Evolutionary conservation across 2,113 vertebrate species (phyloP).

Genomic region (Boleophthalmus pectinirostris): DNA sequence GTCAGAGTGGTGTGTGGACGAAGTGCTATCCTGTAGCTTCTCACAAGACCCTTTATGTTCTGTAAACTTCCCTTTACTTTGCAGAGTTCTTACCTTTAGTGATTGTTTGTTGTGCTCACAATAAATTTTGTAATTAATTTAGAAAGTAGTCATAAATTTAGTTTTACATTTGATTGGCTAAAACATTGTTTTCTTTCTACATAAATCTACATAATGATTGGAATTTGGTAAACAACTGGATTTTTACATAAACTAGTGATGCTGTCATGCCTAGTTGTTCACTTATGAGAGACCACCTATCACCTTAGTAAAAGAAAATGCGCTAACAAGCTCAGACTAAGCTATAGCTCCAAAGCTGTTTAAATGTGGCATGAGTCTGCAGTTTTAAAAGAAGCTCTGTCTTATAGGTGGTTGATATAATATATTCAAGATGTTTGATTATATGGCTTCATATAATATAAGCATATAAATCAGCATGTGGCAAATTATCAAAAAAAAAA

Average conservation of each 20-base stretch:
- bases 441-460: not conserved
- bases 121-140: not conserved
- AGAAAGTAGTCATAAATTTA: not conserved
- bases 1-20: not conserved
- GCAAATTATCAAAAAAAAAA: not conserved
- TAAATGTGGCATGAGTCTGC: slow-evolving; percentile 45
- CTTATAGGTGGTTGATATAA: not conserved
- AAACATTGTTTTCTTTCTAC: not conserved
- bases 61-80: not conserved
- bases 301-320: slow-evolving; percentile 37
- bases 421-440: not conserved
- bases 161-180: not conserved
- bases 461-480: not conserved
- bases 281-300: slow-evolving; percentile 28
- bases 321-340: slow-evolving; percentile 61
- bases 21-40: not conserved
- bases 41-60: not conserved
- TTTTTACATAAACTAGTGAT: slow-evolving; percentile 4
- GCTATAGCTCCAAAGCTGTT: slow-evolving; percentile 42
- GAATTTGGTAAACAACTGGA: not conserved
- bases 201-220: not conserved
- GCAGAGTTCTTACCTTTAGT: not conserved
- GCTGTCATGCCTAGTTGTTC: slow-evolving; percentile 29
- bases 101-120: not conserved
- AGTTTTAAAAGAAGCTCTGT: slow-evolving; percentile 26